Evolutionary conservation across 2,797 vertebrate species (phyloP), one percentile per base, ranked within the genome.

Genomic region (Spatula clypeata): DNA sequence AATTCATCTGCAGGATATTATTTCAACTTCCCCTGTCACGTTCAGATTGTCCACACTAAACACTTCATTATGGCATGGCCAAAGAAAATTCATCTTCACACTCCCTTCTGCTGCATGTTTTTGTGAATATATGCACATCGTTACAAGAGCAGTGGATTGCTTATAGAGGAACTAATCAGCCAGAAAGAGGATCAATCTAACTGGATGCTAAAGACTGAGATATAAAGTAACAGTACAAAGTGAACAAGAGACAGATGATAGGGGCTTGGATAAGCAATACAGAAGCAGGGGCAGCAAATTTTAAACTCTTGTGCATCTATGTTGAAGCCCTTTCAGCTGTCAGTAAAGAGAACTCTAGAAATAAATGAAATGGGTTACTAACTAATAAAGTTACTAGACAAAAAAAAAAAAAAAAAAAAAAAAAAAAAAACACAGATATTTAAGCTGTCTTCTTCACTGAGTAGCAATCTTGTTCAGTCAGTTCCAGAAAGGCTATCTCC

Each of bases 301-400:
- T 73, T 45, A 71, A 84, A 6, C 5, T 71, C 70, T 64, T 72
- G 53, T 47, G 14, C 0, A 0, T 9, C 2, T 58, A 15, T 34
- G 29, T 72, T 5, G 38, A 91, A 87, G 38, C 12, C 16, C 13
- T 57, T 58, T 64, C 72, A 83, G 13, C 27, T 64, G 38, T 62
- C 51, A 79, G 34, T 47, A 84, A 92, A 70, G 58, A 94, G 27
- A 76, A 14, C 19, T 87, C 74, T 73, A 45, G 36, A 90, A 96
- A 94, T 76, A 70, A 92, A 83, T 87, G 44, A 60, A 74, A 79
- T 49, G 70, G 81, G 88, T 94, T 91, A 94, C 76, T 91, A 75
- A 92, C 73, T 94, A 79, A 18, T 40, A 2, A 2, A 64, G 47
- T 24, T 76, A 49, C 74, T 84, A 87, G 55, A 69, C 49, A 89